These are phyloP conservation scores for Byasa hedistus DNA, from an alignment of 2,888 invertebrate species.

Conservation along the genomic window DNA sequence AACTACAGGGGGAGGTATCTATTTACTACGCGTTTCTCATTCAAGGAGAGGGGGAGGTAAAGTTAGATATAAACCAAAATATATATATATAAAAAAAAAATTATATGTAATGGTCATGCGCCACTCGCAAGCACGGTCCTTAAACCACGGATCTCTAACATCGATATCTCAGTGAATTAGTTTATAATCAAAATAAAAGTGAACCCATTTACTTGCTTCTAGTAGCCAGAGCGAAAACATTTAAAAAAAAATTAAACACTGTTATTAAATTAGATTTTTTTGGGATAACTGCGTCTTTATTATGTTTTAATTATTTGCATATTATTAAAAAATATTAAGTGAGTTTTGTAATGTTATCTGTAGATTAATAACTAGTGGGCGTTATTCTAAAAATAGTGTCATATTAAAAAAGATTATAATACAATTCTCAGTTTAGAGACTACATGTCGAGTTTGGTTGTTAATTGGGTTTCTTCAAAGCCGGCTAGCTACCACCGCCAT, in stretches of 20 bases:
- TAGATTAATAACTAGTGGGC: constrained; percentile 5
- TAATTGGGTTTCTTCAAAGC: no score
- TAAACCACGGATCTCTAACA: constrained; percentile 62
- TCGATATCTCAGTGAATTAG: constrained; percentile 41
- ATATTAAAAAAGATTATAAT: no score
- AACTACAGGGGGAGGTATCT: constrained; percentile 62
- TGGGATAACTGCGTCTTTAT: constrained; percentile 6
- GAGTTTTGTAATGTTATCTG: neutral
- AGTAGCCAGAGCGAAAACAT: constrained; percentile 79
- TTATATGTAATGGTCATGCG: constrained; percentile 55
- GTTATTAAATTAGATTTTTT: constrained; percentile 52
- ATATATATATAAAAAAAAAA: constrained; percentile 33
- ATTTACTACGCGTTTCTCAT: constrained; percentile 65
- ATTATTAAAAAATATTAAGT: no score
- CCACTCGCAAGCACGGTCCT: constrained; percentile 60
- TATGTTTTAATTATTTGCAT: constrained; percentile 2
- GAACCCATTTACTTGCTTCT: constrained; percentile 76
- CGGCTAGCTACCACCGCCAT: no score
- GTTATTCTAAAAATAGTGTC: constrained; percentile 20
- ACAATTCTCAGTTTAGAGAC: neutral
- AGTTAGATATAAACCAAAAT: constrained; percentile 41
- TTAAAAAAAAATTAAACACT: constrained; percentile 50
- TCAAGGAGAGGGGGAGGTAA: constrained; percentile 56
- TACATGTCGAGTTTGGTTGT: no score
- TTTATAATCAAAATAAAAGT: constrained; percentile 43